phyloP scores from a whole-genome alignment of 2,113 vertebrate genomes.

The Pollimyrus isidori region DNA sequence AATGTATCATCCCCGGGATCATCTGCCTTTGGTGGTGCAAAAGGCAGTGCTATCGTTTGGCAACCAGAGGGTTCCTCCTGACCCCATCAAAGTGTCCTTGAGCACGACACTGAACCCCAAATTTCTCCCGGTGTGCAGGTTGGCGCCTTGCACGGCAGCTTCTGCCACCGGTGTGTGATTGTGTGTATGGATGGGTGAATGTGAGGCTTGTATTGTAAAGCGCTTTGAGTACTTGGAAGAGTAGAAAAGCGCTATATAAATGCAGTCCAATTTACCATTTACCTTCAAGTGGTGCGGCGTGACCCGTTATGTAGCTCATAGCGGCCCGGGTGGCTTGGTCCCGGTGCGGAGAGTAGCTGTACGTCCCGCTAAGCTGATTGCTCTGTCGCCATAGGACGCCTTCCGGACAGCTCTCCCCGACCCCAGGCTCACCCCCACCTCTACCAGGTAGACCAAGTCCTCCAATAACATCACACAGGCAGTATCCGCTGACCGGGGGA shows the following conservation, averaged over 20 bases:
- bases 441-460: not conserved
- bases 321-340: not conserved
- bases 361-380: not conserved
- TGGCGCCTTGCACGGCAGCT: too few species aligned
- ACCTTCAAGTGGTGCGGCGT: not conserved
- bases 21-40: not conserved
- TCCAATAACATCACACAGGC: not conserved
- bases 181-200: too few species aligned
- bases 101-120: too few species aligned
- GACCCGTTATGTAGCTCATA: not conserved
- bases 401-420: not conserved
- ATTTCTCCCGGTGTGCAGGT: too few species aligned
- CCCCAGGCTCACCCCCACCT: not conserved
- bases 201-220: too few species aligned
- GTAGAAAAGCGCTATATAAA: too few species aligned
- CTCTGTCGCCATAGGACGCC: not conserved
- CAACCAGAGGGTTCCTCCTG: too few species aligned
- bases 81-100: too few species aligned
- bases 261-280: too few species aligned
- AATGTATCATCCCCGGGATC: not conserved
- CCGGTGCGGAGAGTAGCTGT: not conserved
- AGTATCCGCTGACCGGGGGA: slow-evolving; percentile 23
- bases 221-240: too few species aligned
- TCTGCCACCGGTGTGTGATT: too few species aligned
- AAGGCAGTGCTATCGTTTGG: too few species aligned